phyloP scores from a whole-genome alignment of 2,797 vertebrate species.

The Danio tinwini region DNA sequence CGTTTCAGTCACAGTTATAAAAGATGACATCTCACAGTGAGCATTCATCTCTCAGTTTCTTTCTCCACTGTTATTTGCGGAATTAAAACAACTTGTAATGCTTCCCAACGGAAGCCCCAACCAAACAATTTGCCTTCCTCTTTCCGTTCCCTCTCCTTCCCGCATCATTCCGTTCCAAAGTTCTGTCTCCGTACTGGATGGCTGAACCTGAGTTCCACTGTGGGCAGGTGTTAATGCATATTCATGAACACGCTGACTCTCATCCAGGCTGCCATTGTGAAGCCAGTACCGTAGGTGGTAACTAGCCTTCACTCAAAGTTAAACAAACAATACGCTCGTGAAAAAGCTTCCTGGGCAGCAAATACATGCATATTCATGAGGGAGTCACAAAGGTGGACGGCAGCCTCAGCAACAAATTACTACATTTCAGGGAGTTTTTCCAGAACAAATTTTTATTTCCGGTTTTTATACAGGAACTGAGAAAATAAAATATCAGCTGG shows the following conservation, averaged over 20 bases:
- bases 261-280: conserved; percentile 67
- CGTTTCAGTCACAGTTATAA: conserved; percentile 58
- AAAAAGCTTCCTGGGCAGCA: conserved; percentile 57
- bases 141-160: conserved; percentile 44
- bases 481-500: conserved; percentile 26
- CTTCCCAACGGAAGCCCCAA: conserved; percentile 9
- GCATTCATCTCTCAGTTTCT: conserved; percentile 40
- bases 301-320: conserved; percentile 69
- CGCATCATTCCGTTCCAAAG: conserved; percentile 60
- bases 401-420: conserved; percentile 47
- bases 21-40: conserved; percentile 40
- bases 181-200: conserved; percentile 67
- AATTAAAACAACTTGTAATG: conserved; percentile 24
- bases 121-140: conserved; percentile 26
- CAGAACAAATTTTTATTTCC: conserved; percentile 24
- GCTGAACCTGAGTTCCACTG: conserved; percentile 67
- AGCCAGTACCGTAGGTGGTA: conserved; percentile 68
- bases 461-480: conserved; percentile 19
- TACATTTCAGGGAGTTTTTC: conserved; percentile 30
- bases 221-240: conserved; percentile 82
- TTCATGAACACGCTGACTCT: conserved; percentile 71
- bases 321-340: conserved; percentile 64
- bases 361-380: conserved; percentile 48
- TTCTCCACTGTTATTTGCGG: conserved; percentile 11
- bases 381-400: conserved; percentile 37